Percentiles rank a stretch among this genome's conserved stretches.
Conservation (phyloP, 2,797 vertebrate genomes). For the Bryconaethiops microstoma region DNA sequence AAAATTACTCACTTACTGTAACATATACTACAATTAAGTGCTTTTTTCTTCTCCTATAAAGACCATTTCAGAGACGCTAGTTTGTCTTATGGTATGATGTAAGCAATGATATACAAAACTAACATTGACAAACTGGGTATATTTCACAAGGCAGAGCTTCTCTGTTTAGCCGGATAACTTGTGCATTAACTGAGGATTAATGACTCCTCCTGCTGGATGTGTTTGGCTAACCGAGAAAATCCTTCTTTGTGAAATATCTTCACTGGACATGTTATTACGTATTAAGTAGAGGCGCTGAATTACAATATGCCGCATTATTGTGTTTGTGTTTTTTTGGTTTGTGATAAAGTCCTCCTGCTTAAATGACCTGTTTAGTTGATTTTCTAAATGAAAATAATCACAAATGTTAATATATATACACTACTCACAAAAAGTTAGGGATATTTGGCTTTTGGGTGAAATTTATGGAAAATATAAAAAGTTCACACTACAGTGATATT, state of each 20-base stretch:
- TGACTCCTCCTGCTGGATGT: background rate
- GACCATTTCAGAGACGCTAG: no score
- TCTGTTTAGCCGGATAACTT: background rate
- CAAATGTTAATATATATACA: no score
- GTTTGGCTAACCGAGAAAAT: background rate
- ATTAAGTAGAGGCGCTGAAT: background rate
- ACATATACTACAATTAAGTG: no score
- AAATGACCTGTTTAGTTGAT: no score
- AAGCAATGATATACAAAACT: background rate
- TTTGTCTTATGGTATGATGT: no score
- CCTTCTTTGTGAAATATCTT: background rate
- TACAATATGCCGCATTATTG: background rate
- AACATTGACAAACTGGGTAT: background rate
- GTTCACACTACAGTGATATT: no score
- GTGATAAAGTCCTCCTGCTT: background rate
- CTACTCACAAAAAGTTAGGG: no score
- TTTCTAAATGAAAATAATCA: no score
- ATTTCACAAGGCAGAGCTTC: background rate
- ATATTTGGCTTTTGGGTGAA: no score
- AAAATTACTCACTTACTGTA: no score
- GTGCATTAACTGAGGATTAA: background rate
- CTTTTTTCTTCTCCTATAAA: no score
- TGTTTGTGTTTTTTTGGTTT: background rate
- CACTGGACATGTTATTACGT: background rate
- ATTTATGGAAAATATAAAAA: no score